Percentiles rank a stretch among this genome's conserved stretches.
Conservation (phyloP, 2,888 invertebrate species). For the Sphaerophoria rueppellii region DNA sequence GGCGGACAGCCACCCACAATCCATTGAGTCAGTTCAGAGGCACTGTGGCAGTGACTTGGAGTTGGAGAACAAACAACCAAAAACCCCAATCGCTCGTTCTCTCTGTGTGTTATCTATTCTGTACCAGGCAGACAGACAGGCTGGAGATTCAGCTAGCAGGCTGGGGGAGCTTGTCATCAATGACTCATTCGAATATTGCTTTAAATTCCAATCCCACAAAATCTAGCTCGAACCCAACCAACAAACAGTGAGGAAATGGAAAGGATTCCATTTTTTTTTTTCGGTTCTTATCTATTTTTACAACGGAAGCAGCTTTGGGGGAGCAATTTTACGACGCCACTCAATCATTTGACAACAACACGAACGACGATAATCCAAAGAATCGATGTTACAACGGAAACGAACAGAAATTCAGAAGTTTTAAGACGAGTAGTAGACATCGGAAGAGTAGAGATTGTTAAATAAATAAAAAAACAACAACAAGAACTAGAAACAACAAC, state of each 20-base stretch:
- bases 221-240: neutral
- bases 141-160: slow-evolving; percentile 15
- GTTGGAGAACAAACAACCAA: neutral
- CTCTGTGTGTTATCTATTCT: slow-evolving; percentile 9
- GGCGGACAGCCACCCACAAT: slow-evolving; percentile 16
- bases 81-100: slow-evolving; percentile 7
- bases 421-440: slow-evolving; percentile 13
- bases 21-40: neutral
- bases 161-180: slow-evolving; percentile 3
- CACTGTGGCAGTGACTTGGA: too few relatives aligned
- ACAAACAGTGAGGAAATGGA: neutral
- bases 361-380: slow-evolving; percentile 40
- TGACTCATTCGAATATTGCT: slow-evolving; percentile 59
- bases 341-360: slow-evolving; percentile 41
- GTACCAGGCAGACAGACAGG: slow-evolving; percentile 58
- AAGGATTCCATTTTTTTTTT: slow-evolving; percentile 9
- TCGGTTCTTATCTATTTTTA: slow-evolving; percentile 24
- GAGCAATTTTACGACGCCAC: slow-evolving; percentile 29
- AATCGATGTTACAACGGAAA: slow-evolving; percentile 48
- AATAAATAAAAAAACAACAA: slow-evolving; percentile 16
- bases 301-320: slow-evolving; percentile 16
- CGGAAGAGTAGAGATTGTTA: slow-evolving; percentile 1
- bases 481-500: slow-evolving; percentile 26
- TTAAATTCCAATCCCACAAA: slow-evolving; percentile 7
- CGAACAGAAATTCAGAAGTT: slow-evolving; percentile 10